Percentiles rank a stretch among this genome's conserved stretches.
Conservation (phyloP, 2,888 invertebrate genomes). For the Chloromyia formosa region DNA sequence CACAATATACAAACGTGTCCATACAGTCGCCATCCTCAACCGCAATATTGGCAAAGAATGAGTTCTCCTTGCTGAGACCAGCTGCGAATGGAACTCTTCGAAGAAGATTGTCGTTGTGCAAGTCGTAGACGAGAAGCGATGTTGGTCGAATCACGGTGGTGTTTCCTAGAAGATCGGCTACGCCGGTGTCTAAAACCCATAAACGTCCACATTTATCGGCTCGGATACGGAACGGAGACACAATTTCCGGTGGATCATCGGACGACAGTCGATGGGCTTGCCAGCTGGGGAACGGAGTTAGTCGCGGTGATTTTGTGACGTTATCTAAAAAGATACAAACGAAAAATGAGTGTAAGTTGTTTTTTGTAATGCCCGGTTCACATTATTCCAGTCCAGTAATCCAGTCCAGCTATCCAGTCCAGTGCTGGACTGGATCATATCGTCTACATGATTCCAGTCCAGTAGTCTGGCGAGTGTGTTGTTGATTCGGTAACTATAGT, state of each 20-base stretch:
- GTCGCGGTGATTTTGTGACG: constrained; percentile 71
- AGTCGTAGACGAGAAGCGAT: constrained; percentile 75
- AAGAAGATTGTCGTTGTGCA: constrained; percentile 75
- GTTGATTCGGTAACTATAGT: no score
- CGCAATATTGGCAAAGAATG: constrained; percentile 79
- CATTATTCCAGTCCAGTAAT: no score
- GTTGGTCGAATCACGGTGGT: constrained; percentile 68
- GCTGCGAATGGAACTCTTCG: constrained; percentile 72
- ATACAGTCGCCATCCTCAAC: constrained; percentile 79
- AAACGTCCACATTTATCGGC: constrained; percentile 80
- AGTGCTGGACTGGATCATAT: no score
- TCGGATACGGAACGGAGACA: constrained; percentile 77
- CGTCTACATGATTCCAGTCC: no score
- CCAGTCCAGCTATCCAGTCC: no score
- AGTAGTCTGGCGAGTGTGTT: no score
- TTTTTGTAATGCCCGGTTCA: no score
- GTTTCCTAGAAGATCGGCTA: constrained; percentile 69
- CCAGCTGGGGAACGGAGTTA: constrained; percentile 85
- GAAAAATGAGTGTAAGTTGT: constrained; percentile 48
- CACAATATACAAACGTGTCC: constrained; percentile 77
- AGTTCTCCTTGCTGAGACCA: constrained; percentile 72
- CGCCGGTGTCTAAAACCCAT: constrained; percentile 82
- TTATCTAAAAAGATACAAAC: constrained; percentile 67
- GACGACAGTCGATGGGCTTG: constrained; percentile 72
- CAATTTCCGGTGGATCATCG: constrained; percentile 70